Evolutionary conservation across 2,113 vertebrate species (phyloP), one percentile per base, ranked within the genome.

Genomic region (Onychostoma macrolepis): DNA sequence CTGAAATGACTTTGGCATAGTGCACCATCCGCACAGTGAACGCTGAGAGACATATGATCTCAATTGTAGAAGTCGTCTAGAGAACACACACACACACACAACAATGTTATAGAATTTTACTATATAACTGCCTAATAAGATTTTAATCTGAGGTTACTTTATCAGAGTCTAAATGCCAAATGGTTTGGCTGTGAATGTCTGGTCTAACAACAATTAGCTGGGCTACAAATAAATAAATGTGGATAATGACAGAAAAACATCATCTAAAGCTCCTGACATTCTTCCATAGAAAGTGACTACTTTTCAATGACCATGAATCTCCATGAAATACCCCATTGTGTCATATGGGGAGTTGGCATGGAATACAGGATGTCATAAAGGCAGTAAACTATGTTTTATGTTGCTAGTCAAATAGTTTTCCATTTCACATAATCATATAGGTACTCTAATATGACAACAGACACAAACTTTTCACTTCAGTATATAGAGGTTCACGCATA

Each of bases 1-100:
- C 92, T 92, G 41, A 95, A 36, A 97, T 97, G 80, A 99, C 95
- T 83, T 95, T 96, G 38, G 96, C 96, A 87, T 97, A 99, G 84
- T 99, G 98, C 0, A 94, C 71, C 10, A 99, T 92, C 1, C 98
- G 95, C 0, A 92, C 65, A 0, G 95, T 92, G 92, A 99, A 99
- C 13, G 93, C 95, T 28, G 95, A 80, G 63, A 99, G 94, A 77
- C 97, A 98, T 45, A 97, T 19, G 6, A 97, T 93, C 94, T 98
- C 97, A 0, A 93, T 89, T 79, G 96, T 5, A 9, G 96, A 94
- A 0, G 97, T 98, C 8, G 88, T 96, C 98, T 99, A 72, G 19
- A 58, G 58, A 7, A 75, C 13, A 84, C 21, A 85, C 58, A 85
- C 4, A 41, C 1, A 72, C 65, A 69, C 65, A 69, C 13, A 67